Evolutionary conservation across 2,888 invertebrate genomes (phyloP).

Genomic region (Trypoxylon attenuatum): DNA sequence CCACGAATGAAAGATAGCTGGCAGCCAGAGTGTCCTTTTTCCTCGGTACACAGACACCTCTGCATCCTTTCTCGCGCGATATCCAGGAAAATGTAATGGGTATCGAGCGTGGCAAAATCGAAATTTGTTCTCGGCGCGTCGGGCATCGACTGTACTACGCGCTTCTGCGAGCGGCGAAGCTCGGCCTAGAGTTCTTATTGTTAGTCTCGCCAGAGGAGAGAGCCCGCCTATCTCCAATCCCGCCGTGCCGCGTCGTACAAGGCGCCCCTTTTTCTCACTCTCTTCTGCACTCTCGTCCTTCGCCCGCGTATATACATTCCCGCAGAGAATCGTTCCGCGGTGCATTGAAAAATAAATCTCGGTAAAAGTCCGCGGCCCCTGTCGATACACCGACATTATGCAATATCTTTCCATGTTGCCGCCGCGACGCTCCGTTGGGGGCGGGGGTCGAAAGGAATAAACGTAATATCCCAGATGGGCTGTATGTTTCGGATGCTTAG

Average conservation of each 20-base stretch:
- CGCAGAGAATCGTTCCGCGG: constrained; percentile 51
- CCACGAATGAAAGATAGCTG: constrained; percentile 44
- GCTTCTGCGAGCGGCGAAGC: neutral
- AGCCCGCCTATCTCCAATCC: neutral
- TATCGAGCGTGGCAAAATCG: constrained; percentile 39
- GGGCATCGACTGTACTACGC: constrained; percentile 11
- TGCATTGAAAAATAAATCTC: constrained; percentile 67
- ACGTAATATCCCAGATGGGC: constrained; percentile 59
- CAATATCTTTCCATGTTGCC: constrained; percentile 58
- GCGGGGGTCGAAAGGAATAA: constrained; percentile 41
- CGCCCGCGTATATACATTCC: constrained; percentile 42
- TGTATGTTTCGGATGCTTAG: constrained; percentile 56
- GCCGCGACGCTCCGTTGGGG: constrained; percentile 16
- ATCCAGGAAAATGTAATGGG: constrained; percentile 47
- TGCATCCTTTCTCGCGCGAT: constrained; percentile 22
- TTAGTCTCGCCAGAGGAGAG: too few species aligned
- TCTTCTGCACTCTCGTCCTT: neutral
- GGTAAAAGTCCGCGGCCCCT: constrained; percentile 52
- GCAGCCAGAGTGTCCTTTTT: constrained; percentile 22
- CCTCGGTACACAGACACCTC: neutral
- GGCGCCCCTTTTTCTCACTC: constrained; percentile 7
- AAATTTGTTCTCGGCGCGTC: constrained; percentile 53
- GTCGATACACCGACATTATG: constrained; percentile 60
- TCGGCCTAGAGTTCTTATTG: neutral
- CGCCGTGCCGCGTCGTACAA: neutral